Conservation (phyloP, 2,113 vertebrate genomes). For the Ellobius talpinus region DNA sequence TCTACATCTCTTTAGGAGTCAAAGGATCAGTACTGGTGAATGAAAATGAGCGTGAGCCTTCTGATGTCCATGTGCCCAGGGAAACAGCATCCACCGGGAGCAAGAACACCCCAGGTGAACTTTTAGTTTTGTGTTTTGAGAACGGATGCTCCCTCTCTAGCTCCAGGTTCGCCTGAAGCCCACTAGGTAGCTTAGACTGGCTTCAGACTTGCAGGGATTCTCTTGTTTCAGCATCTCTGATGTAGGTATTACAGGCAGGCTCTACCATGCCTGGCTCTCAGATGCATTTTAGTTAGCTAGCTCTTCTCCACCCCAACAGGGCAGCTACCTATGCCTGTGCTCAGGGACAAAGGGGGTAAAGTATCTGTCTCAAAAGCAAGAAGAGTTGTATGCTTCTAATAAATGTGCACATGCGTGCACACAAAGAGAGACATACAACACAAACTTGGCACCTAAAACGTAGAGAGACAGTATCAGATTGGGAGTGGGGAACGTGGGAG, state of each 20-base stretch:
- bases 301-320: accelerated
- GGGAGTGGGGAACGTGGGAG: not conserved
- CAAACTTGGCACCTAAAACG: not conserved
- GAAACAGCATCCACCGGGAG: not conserved
- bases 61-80: not conserved
- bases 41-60: accelerated
- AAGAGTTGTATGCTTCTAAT: not conserved
- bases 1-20: not conserved
- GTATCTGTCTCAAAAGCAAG: not conserved
- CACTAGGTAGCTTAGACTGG: not conserved
- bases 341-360: not conserved
- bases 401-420: not conserved
- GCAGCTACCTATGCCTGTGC: not conserved
- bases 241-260: not conserved
- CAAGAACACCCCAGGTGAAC: accelerated
- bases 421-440: not conserved
- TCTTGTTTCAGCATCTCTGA: not conserved
- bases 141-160: not conserved
- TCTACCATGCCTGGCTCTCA: too few relatives aligned
- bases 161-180: not conserved
- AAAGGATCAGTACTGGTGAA: accelerated
- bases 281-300: not conserved
- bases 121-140: not conserved
- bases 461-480: not conserved
- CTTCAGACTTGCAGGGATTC: not conserved